Base-by-base conservation (phyloP, 2,797 vertebrate genomes). In the Spheniscus humboldti region DNA sequence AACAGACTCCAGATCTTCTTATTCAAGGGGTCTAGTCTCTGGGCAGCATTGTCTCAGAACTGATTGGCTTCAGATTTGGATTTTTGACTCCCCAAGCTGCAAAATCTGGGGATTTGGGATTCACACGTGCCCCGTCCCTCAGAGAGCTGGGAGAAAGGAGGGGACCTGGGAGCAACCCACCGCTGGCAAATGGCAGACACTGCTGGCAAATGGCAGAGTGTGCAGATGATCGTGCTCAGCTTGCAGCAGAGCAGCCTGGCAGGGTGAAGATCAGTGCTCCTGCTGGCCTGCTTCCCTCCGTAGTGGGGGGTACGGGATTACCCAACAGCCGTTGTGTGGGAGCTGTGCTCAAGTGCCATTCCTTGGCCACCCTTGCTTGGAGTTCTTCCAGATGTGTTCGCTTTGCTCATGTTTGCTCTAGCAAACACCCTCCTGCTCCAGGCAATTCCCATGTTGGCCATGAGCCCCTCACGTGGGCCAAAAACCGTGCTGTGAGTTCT, bases 81-180 rank as follows among this genome's bases (percentile, higher is more conserved):
- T 28, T 64, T 79, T 23, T 66, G 30, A 13, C 30, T 60, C 45
- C 31, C 8, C 35, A 48, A 8, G 5, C 39, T 80, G 68, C 31
- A 57, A 31, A 52, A 66, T 13, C 27, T 4, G 43, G n/a, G 25
- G 37, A 7, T 72, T 43, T 71, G 48, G 41, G 62, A 53, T 41
- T 62, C 10, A 8, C 19, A 10, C 0, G 0, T 68, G 59, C n/a
- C 37, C 56, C 10, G 0, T 85, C 48, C n/a, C 37, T 53, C 43
- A 5, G 48, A 22, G 35, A 71, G 56, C 31, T 39, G 57, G n/a
- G 25, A 64, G 28, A 52, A 59, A 79, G 41, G 59, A 62, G 59
- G 13, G 16, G 13, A 30, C 31, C 60, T 17, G 53, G 37, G 74
- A 43, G 50, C 9, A 35, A 15, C 35, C 43, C 56, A 17, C 4